These are phyloP conservation scores for Colinus virginianus DNA, from an alignment of 2,113 vertebrate species.

Conservation along the genomic window DNA sequence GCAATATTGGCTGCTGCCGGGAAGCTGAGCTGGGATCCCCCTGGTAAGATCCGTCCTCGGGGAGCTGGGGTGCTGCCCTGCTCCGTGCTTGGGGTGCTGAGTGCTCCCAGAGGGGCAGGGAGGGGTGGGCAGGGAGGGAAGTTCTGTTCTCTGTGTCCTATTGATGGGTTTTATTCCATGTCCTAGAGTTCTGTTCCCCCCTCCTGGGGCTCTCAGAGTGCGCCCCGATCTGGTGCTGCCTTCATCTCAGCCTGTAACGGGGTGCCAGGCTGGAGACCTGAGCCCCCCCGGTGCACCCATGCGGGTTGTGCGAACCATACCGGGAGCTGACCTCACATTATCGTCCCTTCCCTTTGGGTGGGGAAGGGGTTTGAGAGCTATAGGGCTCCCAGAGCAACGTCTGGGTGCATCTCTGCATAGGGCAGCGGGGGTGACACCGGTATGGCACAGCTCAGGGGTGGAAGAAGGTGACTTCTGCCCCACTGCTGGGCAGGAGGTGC, in stretches of 20 bases:
- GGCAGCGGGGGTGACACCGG: neutral
- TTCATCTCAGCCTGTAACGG: neutral
- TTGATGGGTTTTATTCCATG: accelerated
- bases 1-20: neutral
- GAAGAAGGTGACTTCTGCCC: neutral
- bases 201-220: neutral
- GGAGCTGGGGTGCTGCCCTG: neutral
- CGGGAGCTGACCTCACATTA: neutral
- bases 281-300: accelerated
- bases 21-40: neutral
- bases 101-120: neutral
- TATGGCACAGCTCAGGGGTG: neutral
- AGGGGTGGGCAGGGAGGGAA: neutral
- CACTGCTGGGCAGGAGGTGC: accelerated
- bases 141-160: neutral
- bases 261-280: neutral
- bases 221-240: neutral
- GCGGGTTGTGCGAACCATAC: accelerated
- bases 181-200: accelerated
- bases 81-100: neutral
- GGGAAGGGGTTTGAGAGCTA: neutral
- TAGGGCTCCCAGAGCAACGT: accelerated
- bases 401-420: neutral
- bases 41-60: neutral
- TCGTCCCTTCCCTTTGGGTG: accelerated